Evolutionary conservation across 2,797 vertebrate species (phyloP).

Genomic region (Tauraco hartlaubi): DNA sequence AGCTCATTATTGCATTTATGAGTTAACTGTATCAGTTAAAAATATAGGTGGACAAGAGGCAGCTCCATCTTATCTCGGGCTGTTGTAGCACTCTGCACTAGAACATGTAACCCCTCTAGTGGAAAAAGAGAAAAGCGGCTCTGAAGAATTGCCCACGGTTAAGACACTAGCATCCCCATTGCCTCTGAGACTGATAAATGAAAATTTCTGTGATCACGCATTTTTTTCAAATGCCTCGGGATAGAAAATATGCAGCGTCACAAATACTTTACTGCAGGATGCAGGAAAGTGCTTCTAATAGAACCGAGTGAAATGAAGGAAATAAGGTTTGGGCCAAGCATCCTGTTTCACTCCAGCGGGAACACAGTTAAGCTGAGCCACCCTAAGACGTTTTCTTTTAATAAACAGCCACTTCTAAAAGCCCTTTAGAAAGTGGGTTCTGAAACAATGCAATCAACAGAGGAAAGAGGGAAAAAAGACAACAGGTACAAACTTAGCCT

Average conservation of each 20-base stretch:
- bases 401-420: background rate
- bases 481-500: background rate
- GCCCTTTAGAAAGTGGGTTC: background rate
- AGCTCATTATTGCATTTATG: constrained; percentile 34
- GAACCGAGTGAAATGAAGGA: constrained; percentile 84
- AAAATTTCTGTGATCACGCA: background rate
- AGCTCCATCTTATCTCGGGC: constrained; percentile 35
- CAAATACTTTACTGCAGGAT: constrained; percentile 78
- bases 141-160: background rate
- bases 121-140: constrained; percentile 54
- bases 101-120: constrained; percentile 78
- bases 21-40: constrained; percentile 57
- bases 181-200: background rate
- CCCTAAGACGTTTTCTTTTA: constrained; percentile 38
- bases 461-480: background rate
- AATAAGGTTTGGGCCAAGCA: constrained; percentile 79
- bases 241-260: constrained; percentile 30
- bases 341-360: constrained; percentile 78
- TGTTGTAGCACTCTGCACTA: background rate
- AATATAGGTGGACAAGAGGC: background rate
- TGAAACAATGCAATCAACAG: background rate
- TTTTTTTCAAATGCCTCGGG: background rate
- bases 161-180: background rate
- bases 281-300: constrained; percentile 81
- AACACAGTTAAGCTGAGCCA: constrained; percentile 18